phyloP scores from a whole-genome alignment of 2,113 vertebrate species.

The Cichladusa arquata region DNA sequence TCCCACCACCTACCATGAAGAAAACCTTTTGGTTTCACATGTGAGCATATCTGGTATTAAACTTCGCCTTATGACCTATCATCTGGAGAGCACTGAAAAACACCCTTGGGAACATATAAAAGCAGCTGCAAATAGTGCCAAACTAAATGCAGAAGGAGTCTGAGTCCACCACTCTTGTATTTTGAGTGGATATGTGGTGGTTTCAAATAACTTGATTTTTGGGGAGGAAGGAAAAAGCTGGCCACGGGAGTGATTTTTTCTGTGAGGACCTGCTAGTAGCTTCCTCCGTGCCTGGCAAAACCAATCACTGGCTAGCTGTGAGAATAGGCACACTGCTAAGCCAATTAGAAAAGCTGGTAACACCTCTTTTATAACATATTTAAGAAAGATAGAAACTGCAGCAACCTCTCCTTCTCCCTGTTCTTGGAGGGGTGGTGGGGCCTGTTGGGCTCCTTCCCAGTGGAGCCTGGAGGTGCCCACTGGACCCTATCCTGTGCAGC shows the following conservation, averaged over 20 bases:
- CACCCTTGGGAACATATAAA: constrained; percentile 79
- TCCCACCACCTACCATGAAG: constrained; percentile 85
- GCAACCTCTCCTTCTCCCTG: too few species aligned
- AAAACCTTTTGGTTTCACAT: constrained; percentile 82
- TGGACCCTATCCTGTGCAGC: too few species aligned
- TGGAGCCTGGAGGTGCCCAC: too few species aligned
- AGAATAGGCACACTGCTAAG: background rate
- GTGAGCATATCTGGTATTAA: constrained; percentile 78
- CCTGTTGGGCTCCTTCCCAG: too few species aligned
- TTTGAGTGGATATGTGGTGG: constrained; percentile 82
- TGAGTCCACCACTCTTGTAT: constrained; percentile 77
- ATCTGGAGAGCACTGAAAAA: constrained; percentile 88
- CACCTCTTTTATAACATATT: accelerated
- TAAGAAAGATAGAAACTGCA: too few species aligned
- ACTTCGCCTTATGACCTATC: constrained; percentile 89
- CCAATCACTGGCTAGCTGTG: accelerated
- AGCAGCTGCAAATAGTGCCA: constrained; percentile 79
- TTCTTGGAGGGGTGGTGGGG: too few species aligned
- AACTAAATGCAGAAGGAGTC: constrained; percentile 77
- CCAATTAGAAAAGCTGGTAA: background rate
- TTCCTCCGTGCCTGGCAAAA: background rate
- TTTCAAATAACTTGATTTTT: background rate
- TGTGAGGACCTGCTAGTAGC: background rate
- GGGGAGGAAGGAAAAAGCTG: background rate
- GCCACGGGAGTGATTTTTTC: background rate